Evolutionary conservation across 2,797 vertebrate genomes (phyloP).

Genomic region (Cuniculus paca): DNA sequence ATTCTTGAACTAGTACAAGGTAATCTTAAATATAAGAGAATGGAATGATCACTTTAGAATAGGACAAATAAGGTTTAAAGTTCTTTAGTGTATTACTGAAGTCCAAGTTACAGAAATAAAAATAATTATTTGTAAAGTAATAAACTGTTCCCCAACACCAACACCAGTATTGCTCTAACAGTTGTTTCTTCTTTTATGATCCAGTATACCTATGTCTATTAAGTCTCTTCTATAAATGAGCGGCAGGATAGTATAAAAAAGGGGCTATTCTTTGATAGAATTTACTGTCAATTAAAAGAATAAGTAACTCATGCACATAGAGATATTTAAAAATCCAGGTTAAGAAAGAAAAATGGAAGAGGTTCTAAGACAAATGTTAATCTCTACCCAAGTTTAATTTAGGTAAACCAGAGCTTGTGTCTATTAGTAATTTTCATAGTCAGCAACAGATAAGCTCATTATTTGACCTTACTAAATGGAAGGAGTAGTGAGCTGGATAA

Average conservation of each 20-base stretch:
- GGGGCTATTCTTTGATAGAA: neutral
- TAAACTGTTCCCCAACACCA: neutral
- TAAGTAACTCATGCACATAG: neutral
- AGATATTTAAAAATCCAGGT: neutral
- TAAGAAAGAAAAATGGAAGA: neutral
- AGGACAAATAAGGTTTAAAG: neutral
- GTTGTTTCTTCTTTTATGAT: conserved; percentile 16
- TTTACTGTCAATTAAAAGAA: neutral
- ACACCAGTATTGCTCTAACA: neutral
- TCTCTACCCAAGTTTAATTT: conserved; percentile 18
- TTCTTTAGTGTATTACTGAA: conserved; percentile 10
- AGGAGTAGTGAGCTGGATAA: neutral
- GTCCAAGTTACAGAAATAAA: conserved; percentile 23
- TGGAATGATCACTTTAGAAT: neutral
- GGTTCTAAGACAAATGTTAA: neutral
- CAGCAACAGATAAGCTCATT: neutral
- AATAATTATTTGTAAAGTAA: neutral
- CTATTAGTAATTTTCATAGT: conserved; percentile 33
- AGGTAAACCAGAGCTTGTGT: neutral
- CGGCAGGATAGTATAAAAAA: neutral
- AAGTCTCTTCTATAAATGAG: neutral
- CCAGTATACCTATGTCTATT: neutral
- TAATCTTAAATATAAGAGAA: neutral
- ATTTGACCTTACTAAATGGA: conserved; percentile 26
- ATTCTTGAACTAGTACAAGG: conserved; percentile 10